Base-by-base conservation (phyloP, 1,140 invertebrate species). In the Luehdorfia chinensis region DNA sequence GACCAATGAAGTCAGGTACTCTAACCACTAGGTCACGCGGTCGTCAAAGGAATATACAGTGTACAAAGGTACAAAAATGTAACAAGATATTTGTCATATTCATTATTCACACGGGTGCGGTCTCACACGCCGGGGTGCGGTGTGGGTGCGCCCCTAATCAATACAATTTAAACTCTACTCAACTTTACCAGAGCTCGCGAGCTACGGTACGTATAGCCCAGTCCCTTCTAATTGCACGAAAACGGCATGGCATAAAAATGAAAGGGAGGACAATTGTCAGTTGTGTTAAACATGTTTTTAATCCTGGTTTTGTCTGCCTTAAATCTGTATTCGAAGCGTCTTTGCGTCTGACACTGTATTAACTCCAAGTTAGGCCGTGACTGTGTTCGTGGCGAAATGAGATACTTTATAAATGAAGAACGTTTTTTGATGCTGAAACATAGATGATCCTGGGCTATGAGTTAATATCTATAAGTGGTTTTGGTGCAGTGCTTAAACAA, bases 191-290 rank as follows among this genome's bases (percentile, higher is more conserved):
- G 13, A 15, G 37, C 19, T 6, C 19, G 19, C 19, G 6, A 12
- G 1, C 1, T 27, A 7, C 6, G 23, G 23, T 37, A n/a, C 18
- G 12, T 13, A 5, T 36, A 19, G 23, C 23, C n/a, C n/a, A 9
- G 37, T 25, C 37, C 37, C 23, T 43, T 43, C 37, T 43, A 43
- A 43, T 41, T 12, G 27, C 25, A 43, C 39, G 23, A 27, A 16
- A 13, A 25, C n/a, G n/a, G n/a, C n/a, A n/a, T n/a, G n/a, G n/a
- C n/a, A n/a, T 30, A 25, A 43, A 28, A 43, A 5, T 23, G 23
- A 43, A 27, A 43, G 18, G 19, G 23, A 25, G 12, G 23, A 15
- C 37, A 27, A 21, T 8, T 37, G 18, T 37, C 9, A 11, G 18
- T 37, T 25, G 13, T 27, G 21, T 41, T 6, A 41, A 41, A 41